A percentile compares a stretch with the other conserved stretches of the same genome.
Conservation (phyloP, 2,888 invertebrate species). For the Hypomecis atomaria region DNA sequence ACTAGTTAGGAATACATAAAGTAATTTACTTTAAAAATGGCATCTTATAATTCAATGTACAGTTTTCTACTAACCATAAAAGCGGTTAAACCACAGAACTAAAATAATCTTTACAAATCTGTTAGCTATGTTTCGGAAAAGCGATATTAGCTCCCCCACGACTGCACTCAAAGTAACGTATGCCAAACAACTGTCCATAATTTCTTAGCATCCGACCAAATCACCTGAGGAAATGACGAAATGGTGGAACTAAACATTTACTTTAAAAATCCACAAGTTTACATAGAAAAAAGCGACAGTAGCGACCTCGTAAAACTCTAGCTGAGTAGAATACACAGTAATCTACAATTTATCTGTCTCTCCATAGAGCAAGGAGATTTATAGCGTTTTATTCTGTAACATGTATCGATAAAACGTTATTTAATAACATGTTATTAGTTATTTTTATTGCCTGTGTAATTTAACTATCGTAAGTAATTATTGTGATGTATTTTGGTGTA, state of each 20-base stretch:
- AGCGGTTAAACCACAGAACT: too few species aligned
- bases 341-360: slow-evolving; percentile 39
- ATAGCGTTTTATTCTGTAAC: slow-evolving; percentile 32
- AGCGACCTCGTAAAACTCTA: neutral
- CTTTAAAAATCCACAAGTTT: neutral
- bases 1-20: too few species aligned
- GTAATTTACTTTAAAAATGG: too few species aligned
- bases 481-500: slow-evolving; percentile 7
- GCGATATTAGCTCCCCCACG: too few species aligned
- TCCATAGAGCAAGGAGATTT: slow-evolving; percentile 29
- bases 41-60: too few species aligned
- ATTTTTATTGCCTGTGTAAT: slow-evolving; percentile 23
- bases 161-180: too few species aligned
- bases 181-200: too few species aligned
- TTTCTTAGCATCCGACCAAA: neutral
- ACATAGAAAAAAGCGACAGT: neutral
- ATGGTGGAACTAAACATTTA: neutral
- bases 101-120: too few species aligned
- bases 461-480: slow-evolving; percentile 21
- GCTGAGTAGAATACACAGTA: neutral
- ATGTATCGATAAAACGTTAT: slow-evolving; percentile 26
- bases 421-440: slow-evolving; percentile 35
- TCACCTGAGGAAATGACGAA: neutral
- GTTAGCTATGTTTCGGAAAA: too few species aligned
- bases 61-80: too few species aligned